A percentile compares a stretch with the other conserved stretches of the same genome.
These are phyloP conservation scores for Apodemia duryi DNA, from an alignment of 2,888 invertebrate genomes.

Conservation along the genomic window DNA sequence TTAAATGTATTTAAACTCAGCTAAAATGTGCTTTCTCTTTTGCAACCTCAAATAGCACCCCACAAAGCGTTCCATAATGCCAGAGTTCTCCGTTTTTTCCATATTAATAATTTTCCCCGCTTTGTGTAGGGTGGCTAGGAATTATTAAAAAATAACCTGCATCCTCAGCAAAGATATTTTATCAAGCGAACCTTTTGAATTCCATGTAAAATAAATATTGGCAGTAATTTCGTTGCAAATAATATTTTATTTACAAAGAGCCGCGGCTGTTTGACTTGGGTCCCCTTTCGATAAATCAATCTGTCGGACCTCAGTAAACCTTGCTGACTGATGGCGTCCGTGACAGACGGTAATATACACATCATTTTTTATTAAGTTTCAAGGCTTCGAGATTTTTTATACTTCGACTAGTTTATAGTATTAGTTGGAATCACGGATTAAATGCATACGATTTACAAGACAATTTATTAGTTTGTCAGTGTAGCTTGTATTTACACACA, in stretches of 20 bases:
- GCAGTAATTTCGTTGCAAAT: slow-evolving; percentile 6
- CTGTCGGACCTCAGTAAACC: slow-evolving; percentile 7
- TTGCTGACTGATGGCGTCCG: neutral
- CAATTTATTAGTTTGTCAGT: too few relatives aligned
- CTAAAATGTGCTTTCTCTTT: neutral
- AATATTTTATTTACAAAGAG: slow-evolving; percentile 6
- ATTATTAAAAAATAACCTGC: slow-evolving; percentile 30
- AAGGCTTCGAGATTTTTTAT: neutral
- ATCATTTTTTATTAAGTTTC: slow-evolving; percentile 5
- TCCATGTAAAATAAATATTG: neutral
- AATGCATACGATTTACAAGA: too few relatives aligned
- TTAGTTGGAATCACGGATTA: too few relatives aligned
- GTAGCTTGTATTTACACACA: too few relatives aligned
- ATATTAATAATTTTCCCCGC: slow-evolving; percentile 31
- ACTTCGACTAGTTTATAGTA: too few relatives aligned
- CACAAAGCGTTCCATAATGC: slow-evolving; percentile 18
- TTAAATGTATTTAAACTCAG: neutral
- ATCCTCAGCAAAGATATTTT: slow-evolving; percentile 6
- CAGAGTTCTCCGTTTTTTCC: slow-evolving; percentile 23
- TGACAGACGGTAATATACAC: slow-evolving; percentile 7
- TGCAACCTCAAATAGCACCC: slow-evolving; percentile 6
- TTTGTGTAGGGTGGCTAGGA: slow-evolving; percentile 25
- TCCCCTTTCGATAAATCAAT: slow-evolving; percentile 12
- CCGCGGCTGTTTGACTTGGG: neutral
- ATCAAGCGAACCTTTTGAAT: slow-evolving; percentile 2